phyloP scores from a whole-genome alignment of 2,113 vertebrate species.

The Potamarius usumacintae region DNA sequence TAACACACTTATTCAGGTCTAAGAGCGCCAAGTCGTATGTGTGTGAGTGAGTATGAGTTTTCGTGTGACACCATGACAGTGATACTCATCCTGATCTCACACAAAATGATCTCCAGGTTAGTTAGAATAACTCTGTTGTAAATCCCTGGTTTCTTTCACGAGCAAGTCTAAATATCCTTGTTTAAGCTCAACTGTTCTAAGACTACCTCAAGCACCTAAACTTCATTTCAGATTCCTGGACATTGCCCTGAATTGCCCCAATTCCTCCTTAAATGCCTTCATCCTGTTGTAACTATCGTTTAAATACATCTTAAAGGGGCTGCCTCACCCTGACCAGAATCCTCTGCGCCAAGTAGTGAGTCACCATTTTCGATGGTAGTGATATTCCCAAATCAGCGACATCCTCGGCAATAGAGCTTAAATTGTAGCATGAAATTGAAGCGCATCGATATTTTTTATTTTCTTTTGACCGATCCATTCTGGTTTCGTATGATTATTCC shows the following conservation, averaged over 20 bases:
- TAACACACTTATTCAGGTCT: slow-evolving; percentile 4
- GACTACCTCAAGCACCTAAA: background rate
- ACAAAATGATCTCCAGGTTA: background rate
- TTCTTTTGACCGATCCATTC: too few species aligned
- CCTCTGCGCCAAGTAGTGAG: too few species aligned
- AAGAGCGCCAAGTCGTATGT: background rate
- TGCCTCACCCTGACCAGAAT: too few species aligned
- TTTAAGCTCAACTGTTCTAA: background rate
- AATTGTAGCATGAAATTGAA: too few species aligned
- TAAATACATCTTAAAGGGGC: too few species aligned
- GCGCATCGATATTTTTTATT: too few species aligned
- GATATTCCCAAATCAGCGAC: too few species aligned
- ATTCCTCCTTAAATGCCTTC: background rate
- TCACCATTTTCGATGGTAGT: too few species aligned
- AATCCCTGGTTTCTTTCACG: background rate
- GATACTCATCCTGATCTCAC: background rate
- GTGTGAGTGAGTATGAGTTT: background rate
- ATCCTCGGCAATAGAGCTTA: too few species aligned
- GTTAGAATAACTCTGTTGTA: background rate
- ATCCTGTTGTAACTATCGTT: too few species aligned
- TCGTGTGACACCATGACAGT: background rate
- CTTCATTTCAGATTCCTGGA: background rate
- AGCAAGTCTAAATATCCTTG: background rate
- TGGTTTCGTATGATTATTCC: too few species aligned
- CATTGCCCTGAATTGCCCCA: background rate